Conservation (phyloP, 2,797 vertebrate species). For the Poecilia wingei region DNA sequence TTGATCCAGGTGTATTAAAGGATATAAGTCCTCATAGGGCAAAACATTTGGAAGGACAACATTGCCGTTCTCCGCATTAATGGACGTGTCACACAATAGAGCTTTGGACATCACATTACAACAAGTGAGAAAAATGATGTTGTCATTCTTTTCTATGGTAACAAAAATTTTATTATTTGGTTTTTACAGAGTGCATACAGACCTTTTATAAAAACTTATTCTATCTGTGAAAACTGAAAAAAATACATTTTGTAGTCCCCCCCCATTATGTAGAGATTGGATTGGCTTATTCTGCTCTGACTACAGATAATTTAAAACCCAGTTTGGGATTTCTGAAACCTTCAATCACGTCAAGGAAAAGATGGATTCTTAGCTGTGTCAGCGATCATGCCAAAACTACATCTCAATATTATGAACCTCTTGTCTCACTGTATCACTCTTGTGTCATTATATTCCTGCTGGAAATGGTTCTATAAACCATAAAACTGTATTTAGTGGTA, state of each 20-base stretch:
- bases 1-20: too few relatives aligned
- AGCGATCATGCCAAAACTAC: neutral
- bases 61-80: neutral
- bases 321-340: neutral
- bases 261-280: neutral
- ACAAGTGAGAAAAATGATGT: neutral
- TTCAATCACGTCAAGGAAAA: neutral
- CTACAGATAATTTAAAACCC: neutral
- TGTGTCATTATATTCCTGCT: neutral
- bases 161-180: neutral
- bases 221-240: neutral
- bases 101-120: neutral
- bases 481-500: neutral
- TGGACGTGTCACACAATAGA: neutral
- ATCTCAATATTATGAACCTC: neutral
- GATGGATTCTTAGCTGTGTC: neutral
- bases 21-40: neutral
- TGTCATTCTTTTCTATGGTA: neutral
- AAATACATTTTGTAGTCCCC: neutral
- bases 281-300: neutral
- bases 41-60: neutral
- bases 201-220: neutral
- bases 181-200: neutral
- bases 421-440: neutral
- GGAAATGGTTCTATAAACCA: neutral